These are phyloP conservation scores for Denticeps clupeoides DNA, from an alignment of 2,797 vertebrate genomes.

Conservation along the genomic window DNA sequence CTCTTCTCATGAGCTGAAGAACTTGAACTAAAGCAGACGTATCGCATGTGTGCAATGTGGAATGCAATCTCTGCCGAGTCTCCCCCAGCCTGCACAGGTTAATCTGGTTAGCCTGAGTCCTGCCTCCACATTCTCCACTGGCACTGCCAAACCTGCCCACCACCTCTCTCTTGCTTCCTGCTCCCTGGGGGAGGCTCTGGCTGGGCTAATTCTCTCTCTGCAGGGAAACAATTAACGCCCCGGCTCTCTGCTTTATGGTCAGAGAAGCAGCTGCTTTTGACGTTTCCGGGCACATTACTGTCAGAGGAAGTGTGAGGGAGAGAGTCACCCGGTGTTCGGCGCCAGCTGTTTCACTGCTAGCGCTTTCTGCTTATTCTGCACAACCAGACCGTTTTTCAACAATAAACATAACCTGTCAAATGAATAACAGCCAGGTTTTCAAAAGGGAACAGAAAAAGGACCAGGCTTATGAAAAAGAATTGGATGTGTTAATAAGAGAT, in stretches of 20 bases:
- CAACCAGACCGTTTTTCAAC: slow-evolving; percentile 40
- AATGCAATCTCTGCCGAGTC: slow-evolving; percentile 26
- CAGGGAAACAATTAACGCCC: slow-evolving; percentile 57
- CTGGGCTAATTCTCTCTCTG: slow-evolving; percentile 47
- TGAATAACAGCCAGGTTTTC: slow-evolving; percentile 26
- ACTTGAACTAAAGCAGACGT: no score
- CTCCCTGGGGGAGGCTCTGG: slow-evolving; percentile 32
- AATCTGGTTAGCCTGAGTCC: slow-evolving; percentile 32
- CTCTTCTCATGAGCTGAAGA: no score
- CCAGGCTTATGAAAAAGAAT: slow-evolving; percentile 29
- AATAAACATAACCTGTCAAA: slow-evolving; percentile 42
- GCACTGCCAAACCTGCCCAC: slow-evolving; percentile 48
- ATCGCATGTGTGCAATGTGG: slow-evolving; percentile 23
- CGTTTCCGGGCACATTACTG: slow-evolving; percentile 56
- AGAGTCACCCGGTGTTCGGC: slow-evolving; percentile 25
- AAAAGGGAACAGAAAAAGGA: slow-evolving; percentile 35
- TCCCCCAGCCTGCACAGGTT: slow-evolving; percentile 17
- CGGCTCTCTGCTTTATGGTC: slow-evolving; percentile 59
- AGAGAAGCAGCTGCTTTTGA: slow-evolving; percentile 61
- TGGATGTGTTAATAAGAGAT: slow-evolving; percentile 41
- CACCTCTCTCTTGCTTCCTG: slow-evolving; percentile 9
- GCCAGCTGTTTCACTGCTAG: slow-evolving; percentile 38
- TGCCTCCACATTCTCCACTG: slow-evolving; percentile 45
- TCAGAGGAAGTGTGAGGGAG: slow-evolving; percentile 37
- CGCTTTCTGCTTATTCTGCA: slow-evolving; percentile 48